A percentile compares a stretch with the other conserved stretches of the same genome.
These are phyloP conservation scores for Tetragonula clypearis DNA, from an alignment of 1,140 invertebrate genomes.

Conservation along the genomic window DNA sequence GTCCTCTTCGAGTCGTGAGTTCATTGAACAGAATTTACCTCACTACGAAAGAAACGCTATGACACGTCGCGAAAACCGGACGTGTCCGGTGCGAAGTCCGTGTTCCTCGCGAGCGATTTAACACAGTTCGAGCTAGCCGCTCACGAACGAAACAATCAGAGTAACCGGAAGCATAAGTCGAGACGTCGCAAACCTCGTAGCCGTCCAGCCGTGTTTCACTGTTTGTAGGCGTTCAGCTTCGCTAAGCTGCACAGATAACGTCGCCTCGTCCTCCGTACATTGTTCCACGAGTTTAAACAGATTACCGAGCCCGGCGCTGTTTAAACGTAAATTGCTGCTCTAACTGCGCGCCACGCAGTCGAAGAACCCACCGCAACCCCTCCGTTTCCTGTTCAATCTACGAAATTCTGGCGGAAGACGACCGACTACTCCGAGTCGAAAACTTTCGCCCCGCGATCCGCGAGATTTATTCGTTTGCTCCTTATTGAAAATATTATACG, in stretches of 20 bases:
- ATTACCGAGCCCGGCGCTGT: constrained; percentile 74
- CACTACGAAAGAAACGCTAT: neutral
- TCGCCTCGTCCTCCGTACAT: constrained; percentile 70
- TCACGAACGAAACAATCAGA: constrained; percentile 46
- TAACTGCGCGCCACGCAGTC: constrained; percentile 38
- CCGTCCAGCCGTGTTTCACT: constrained; percentile 72
- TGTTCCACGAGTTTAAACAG: constrained; percentile 80
- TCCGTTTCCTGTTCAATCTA: neutral
- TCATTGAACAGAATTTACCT: neutral
- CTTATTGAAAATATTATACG: neutral
- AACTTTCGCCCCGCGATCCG: neutral
- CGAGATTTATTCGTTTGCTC: neutral
- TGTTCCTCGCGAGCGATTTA: constrained; percentile 24
- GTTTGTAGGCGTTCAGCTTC: constrained; percentile 73
- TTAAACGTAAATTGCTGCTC: constrained; percentile 78
- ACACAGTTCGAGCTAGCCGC: constrained; percentile 5
- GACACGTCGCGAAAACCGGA: neutral
- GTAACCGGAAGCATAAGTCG: constrained; percentile 44
- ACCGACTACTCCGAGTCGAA: neutral
- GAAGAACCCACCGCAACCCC: constrained; percentile 10
- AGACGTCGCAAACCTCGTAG: constrained; percentile 56
- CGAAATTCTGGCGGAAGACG: neutral
- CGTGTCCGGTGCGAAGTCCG: neutral
- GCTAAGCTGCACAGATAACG: constrained; percentile 77
- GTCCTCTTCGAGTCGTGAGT: neutral